phyloP scores from a whole-genome alignment of 2,888 invertebrate genomes.

The Caenorhabditis angaria region DNA sequence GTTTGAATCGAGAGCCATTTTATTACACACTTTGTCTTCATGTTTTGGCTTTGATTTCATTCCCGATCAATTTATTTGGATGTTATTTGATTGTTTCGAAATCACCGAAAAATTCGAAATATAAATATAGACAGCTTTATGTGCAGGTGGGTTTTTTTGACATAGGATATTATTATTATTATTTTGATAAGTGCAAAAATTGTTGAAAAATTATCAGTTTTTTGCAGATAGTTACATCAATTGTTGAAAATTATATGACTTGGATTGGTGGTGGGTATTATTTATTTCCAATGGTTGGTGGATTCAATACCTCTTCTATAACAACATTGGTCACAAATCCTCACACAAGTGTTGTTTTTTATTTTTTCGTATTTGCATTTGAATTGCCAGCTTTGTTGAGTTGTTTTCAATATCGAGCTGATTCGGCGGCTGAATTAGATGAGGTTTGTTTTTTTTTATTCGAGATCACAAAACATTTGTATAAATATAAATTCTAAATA shows the following conservation, averaged over 20 bases:
- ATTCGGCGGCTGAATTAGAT: conserved; percentile 17
- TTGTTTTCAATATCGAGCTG: conserved; percentile 23
- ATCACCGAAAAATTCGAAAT: not conserved
- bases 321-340: not conserved
- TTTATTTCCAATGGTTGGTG: conserved; percentile 30
- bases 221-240: conserved; percentile 10
- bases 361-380: conserved; percentile 12
- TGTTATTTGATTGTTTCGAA: no score
- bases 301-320: conserved; percentile 12
- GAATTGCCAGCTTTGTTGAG: conserved; percentile 21
- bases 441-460: no score
- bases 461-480: conserved; percentile 15
- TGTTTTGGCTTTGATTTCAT: no score
- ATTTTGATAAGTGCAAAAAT: no score
- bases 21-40: no score
- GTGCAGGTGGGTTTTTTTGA: no score
- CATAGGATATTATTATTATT: no score
- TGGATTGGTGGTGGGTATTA: conserved; percentile 27
- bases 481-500: no score
- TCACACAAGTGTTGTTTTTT: not conserved
- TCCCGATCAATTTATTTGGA: no score
- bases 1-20: no score
- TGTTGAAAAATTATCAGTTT: no score
- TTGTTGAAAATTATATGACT: conserved; percentile 30
- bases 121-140: not conserved